Evolutionary conservation across 53 echinoderm and acorn worm species (phyloP), one percentile per base, ranked within the genome.

Genomic region (Temnopleurus reevesii): DNA sequence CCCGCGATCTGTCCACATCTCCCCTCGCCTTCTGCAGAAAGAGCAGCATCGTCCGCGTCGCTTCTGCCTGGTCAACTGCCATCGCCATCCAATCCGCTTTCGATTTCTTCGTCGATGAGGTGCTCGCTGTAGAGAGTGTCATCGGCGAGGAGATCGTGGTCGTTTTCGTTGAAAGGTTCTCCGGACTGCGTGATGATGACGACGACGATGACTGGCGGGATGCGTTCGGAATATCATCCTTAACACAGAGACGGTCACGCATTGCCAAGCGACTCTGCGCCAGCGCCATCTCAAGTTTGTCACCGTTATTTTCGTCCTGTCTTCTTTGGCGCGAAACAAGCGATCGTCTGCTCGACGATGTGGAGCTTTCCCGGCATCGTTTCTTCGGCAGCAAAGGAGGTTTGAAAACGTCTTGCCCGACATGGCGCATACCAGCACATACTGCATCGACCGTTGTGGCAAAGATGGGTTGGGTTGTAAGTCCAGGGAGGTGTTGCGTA

Each of bases 1-100:
- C 85, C 4, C 92, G 92, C 60, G 85, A 89, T 34, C 77, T 83
- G 49, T 92, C 90, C 53, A 92, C 76, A 53, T 92, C 86, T 51
- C 55, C 76, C 23, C 90, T 83, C 24, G 90, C 92, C 49, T 58
- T 77, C 76, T 92, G 84, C 84, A 92, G 45, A 29, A 92, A 92
- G 59, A 84, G 84, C 30, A 90, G 17, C 92, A 92, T 92, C 2
- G 92, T 87, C 24, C 53, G 46, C 34, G 88, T 34, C 33, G 88
- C 65, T 47, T 87, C 88, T 54, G 18, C 71, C 19, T 58, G 46
- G 25, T 85, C 86, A 2, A 85, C 86, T 15, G 86, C 12, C 59
- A 85, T 45, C 86, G 86, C 63, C 86, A 85, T 60, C 59, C 59
- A 85, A 27, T 85, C 61, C 45, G 59, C 53, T 29, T 60, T 60